These are phyloP conservation scores for Pseudoatta argentina DNA, from an alignment of 1,140 invertebrate genomes.

Conservation along the genomic window DNA sequence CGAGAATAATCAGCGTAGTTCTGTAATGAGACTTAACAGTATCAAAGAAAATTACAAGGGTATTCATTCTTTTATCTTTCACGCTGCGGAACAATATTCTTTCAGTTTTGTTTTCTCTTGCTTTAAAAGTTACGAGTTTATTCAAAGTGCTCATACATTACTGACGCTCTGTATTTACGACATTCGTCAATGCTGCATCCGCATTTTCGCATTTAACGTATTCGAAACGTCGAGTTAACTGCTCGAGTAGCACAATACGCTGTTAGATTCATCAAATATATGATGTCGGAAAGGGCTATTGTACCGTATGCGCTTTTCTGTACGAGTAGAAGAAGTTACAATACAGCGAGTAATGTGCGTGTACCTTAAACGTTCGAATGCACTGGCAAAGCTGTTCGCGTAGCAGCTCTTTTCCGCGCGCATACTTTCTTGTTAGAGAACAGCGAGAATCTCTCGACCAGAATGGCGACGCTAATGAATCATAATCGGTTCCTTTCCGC, in stretches of 20 bases:
- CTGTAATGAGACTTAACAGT: neutral
- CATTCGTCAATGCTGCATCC: conserved; percentile 9
- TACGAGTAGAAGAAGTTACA: conserved; percentile 10
- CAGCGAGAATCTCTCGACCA: conserved; percentile 42
- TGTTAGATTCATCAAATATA: conserved; percentile 38
- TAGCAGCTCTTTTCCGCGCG: conserved; percentile 22
- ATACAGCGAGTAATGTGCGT: neutral
- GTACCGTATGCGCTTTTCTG: neutral
- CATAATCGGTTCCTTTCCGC: conserved; percentile 71
- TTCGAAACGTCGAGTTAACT: neutral
- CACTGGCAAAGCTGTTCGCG: neutral
- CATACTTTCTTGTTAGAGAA: conserved; percentile 66
- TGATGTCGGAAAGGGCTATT: conserved; percentile 19
- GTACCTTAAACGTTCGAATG: conserved; percentile 22
- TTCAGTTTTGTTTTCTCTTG: neutral
- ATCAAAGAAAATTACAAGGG: neutral
- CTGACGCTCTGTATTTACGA: conserved; percentile 4
- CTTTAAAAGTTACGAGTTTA: neutral
- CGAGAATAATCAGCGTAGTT: neutral
- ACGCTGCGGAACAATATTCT: neutral
- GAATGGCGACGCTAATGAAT: conserved; percentile 67
- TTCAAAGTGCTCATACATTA: neutral
- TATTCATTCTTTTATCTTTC: neutral
- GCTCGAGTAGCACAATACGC: neutral
- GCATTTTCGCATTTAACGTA: neutral